These are phyloP conservation scores for Eptatretus atami DNA, from an alignment of 2,797 vertebrate species.

Conservation along the genomic window DNA sequence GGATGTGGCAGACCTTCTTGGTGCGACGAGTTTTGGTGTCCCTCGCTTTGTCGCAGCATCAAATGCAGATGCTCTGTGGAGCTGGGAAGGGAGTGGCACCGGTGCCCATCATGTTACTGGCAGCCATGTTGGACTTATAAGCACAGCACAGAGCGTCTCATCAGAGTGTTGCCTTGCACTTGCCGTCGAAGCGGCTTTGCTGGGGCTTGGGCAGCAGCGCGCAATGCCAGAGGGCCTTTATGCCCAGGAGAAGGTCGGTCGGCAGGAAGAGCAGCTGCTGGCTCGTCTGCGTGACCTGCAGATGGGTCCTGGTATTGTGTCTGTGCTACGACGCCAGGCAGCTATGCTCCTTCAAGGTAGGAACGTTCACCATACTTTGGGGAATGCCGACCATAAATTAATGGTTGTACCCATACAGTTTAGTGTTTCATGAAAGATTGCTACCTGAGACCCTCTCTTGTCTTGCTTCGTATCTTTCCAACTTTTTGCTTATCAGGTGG, in stretches of 20 bases:
- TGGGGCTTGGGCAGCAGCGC: conserved; percentile 61
- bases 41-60: not conserved
- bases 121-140: too few species aligned
- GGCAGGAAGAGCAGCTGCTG: conserved; percentile 84
- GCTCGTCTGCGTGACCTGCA: conserved; percentile 62
- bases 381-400: too few species aligned
- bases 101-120: too few species aligned
- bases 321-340: conserved; percentile 60
- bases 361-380: not conserved
- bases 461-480: too few species aligned
- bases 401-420: too few species aligned
- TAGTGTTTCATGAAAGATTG: too few species aligned
- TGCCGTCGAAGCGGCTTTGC: conserved; percentile 53
- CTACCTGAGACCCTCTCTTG: too few species aligned
- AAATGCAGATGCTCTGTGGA: not conserved
- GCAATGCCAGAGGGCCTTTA: conserved; percentile 79
- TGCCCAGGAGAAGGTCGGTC: conserved; percentile 78
- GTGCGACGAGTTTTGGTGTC: not conserved
- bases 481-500: conserved; percentile 27
- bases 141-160: not conserved
- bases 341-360: conserved; percentile 62
- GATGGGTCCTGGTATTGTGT: conserved; percentile 49
- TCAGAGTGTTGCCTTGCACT: conserved; percentile 35
- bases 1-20: not conserved
- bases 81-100: conserved; percentile 1